Conservation (phyloP, 2,797 vertebrate species). For the Australoheros facetus region DNA sequence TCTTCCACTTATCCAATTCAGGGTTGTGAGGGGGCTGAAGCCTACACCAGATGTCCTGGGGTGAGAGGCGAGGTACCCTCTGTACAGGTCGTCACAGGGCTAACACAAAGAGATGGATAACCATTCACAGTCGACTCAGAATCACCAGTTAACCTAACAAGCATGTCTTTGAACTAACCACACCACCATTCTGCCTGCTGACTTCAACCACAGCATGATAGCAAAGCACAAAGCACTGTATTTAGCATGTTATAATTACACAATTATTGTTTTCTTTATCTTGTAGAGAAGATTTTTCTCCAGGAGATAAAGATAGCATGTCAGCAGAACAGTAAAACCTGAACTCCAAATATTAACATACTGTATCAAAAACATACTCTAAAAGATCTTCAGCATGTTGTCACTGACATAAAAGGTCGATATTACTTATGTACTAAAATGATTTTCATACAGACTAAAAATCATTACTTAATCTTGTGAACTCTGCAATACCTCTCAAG, state of each 20-base stretch:
- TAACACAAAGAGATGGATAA: background rate
- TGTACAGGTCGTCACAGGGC: background rate
- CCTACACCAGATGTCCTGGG: background rate
- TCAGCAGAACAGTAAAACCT: background rate
- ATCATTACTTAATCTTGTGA: too few relatives aligned
- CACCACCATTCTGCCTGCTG: background rate
- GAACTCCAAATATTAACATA: too few relatives aligned
- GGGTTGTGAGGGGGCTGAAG: background rate
- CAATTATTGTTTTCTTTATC: too few relatives aligned
- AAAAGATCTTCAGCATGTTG: background rate
- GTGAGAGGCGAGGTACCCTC: background rate
- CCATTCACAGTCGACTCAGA: background rate
- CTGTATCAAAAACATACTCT: background rate
- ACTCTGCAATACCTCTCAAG: too few relatives aligned
- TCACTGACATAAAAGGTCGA: background rate
- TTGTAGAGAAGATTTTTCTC: background rate
- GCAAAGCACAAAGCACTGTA: background rate
- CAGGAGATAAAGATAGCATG: background rate
- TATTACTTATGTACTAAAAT: too few relatives aligned
- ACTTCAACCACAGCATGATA: background rate
- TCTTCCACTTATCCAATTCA: background rate
- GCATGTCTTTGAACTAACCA: background rate
- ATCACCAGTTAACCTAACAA: background rate
- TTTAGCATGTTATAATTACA: background rate
- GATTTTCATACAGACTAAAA: too few relatives aligned